Conservation (phyloP, 2,113 vertebrate genomes). For the Stigmatopora nigra region DNA sequence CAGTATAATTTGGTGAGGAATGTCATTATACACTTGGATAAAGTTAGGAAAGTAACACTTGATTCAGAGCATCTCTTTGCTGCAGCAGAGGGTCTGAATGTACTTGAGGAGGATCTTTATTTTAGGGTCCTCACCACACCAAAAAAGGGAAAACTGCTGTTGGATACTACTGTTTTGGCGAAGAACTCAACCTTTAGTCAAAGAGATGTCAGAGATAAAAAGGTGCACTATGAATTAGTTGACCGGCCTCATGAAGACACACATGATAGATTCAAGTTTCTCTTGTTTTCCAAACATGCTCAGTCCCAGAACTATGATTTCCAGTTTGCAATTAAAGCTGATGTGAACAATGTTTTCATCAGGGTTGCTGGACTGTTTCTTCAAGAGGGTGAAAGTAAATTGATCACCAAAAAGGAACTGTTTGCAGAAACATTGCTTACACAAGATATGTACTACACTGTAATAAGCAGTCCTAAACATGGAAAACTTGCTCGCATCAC, state of each 20-base stretch:
- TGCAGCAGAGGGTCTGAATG: constrained; percentile 51
- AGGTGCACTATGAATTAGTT: constrained; percentile 74
- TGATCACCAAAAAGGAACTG: constrained; percentile 76
- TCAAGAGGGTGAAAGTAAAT: constrained; percentile 79
- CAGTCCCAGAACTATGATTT: constrained; percentile 75
- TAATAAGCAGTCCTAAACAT: constrained; percentile 72
- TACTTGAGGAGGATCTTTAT: constrained; percentile 70
- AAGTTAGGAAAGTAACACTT: constrained; percentile 69
- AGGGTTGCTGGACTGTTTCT: constrained; percentile 76
- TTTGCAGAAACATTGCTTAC: constrained; percentile 76
- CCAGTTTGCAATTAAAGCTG: constrained; percentile 75
- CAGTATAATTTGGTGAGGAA: constrained; percentile 71
- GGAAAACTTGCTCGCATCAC: constrained; percentile 75
- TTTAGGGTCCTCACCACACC: constrained; percentile 77
- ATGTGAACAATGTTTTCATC: constrained; percentile 70
- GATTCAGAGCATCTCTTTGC: constrained; percentile 72
- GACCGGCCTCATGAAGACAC: constrained; percentile 66
- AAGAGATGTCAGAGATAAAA: constrained; percentile 67
- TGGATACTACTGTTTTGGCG: constrained; percentile 66
- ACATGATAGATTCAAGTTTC: constrained; percentile 76
- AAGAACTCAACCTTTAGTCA: constrained; percentile 79
- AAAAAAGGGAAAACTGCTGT: constrained; percentile 75
- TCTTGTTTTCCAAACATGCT: constrained; percentile 76
- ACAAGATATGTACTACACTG: constrained; percentile 72
- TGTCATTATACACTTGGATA: constrained; percentile 70